Conservation (phyloP, 2,113 vertebrate species). For the Hippolais icterina region DNA sequence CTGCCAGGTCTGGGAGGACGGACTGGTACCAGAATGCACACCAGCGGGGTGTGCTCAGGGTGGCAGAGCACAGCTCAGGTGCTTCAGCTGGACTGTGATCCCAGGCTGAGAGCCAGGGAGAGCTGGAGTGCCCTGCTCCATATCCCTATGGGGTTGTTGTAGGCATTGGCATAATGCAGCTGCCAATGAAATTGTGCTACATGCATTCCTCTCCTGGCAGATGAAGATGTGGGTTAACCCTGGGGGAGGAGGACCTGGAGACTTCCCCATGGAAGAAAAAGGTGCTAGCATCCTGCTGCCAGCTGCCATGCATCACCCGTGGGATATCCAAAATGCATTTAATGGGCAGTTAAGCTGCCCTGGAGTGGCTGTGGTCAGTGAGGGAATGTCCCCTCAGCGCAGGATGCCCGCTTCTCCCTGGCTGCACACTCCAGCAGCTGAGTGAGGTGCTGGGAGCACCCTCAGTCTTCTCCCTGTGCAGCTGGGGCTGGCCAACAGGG, state of each 20-base stretch:
- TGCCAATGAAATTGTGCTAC: not conserved
- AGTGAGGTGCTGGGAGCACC: accelerated
- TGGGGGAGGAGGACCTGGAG: not conserved
- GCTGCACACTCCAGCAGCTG: not conserved
- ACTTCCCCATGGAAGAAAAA: not conserved
- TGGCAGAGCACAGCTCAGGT: not conserved
- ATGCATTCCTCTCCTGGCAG: not conserved
- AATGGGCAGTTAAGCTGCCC: not conserved
- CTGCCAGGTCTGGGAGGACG: accelerated
- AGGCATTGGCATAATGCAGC: not conserved
- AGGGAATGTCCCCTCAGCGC: not conserved
- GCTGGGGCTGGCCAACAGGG: not conserved
- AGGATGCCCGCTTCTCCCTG: accelerated
- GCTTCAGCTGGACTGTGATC: not conserved
- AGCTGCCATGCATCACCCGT: accelerated
- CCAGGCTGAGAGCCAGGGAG: not conserved
- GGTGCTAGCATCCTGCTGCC: not conserved
- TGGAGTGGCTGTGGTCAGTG: not conserved
- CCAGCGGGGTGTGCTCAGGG: not conserved
- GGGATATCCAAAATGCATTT: not conserved
- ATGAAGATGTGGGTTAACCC: not conserved
- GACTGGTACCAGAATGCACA: not conserved
- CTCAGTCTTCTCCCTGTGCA: not conserved
- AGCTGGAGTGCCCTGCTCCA: not conserved
- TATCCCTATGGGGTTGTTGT: accelerated